Percentiles rank a stretch among this genome's conserved stretches.
phyloP scores from a whole-genome alignment of 2,113 vertebrate genomes.

The Cichladusa arquata region DNA sequence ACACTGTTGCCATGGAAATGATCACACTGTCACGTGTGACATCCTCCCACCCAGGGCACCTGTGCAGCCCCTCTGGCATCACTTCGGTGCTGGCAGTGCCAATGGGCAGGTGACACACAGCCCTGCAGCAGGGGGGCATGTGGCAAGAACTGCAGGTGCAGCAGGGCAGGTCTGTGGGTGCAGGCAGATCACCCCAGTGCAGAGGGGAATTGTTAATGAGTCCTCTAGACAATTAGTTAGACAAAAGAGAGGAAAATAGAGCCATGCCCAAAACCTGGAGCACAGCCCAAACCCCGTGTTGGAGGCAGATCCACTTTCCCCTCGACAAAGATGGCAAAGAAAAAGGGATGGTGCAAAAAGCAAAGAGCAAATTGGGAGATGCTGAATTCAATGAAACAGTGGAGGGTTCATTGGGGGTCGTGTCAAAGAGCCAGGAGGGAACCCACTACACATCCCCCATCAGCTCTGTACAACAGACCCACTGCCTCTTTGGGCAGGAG shows the following conservation, averaged over 20 bases:
- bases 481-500: neutral
- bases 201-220: rapidly evolving
- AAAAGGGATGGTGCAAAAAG: neutral
- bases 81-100: neutral
- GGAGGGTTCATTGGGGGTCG: neutral
- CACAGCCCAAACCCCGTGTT: rapidly evolving
- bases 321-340: neutral
- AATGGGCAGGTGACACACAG: neutral
- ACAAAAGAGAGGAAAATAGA: neutral
- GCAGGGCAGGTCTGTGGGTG: neutral
- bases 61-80: neutral
- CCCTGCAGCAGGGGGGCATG: neutral
- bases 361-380: neutral
- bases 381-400: neutral
- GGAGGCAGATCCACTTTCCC: neutral
- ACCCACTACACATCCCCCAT: rapidly evolving
- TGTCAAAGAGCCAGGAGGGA: neutral
- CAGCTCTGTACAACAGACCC: neutral
- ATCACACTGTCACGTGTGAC: neutral
- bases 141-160: rapidly evolving
- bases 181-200: neutral
- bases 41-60: neutral
- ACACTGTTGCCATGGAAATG: constrained; percentile 23
- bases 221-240: neutral
- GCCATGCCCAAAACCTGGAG: neutral